Evolutionary conservation across 2,888 invertebrate genomes (phyloP), one percentile per base, ranked within the genome.

Genomic region (Girardia tigrina): DNA sequence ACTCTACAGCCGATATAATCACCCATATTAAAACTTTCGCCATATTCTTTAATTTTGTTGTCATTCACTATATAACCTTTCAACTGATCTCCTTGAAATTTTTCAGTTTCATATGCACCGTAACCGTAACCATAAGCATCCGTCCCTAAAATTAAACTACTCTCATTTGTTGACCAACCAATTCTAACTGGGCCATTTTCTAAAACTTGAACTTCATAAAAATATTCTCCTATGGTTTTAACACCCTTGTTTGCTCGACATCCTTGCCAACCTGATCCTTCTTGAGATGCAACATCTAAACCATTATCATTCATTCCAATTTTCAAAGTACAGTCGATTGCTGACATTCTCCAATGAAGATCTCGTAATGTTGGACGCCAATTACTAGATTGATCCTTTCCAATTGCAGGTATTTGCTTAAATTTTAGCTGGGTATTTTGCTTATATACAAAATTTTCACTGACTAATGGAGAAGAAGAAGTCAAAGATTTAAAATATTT

Each of bases 171-270:
- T 0, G 95, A 91, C 94, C 94, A 98, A 0, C 98, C 98, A 12
- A 98, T 90, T 76, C 98, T 88, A 82, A 97, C 97, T 26, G 99
- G 85, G 0, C 98, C 98, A 85, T 95, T 94, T 0, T 92, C 92
- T 0, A 98, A 42, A 8, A 76, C 56, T 16, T 28, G 29, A 1
- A 28, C 76, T 36, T 76, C 76, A 29, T 77, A 76, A 75, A 29
- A 75, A 28, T 77, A 76, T 28, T 42, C 42, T 12, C 76, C 76
- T 1, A 42, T 71, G 2, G 74, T 73, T 16, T 75, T 74, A 12
- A 75, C 36, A 26, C 75, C 75, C 26, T 74, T 74, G 27, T 75
- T 75, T 8, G 75, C 26, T 8, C 75, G 75, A 26, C 73, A 74
- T 26, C 75, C 73, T 70, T 75, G 75, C 75, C 75, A 75, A 8